Conservation (phyloP, 2,113 vertebrate species). For the Vicugna pacos region DNA sequence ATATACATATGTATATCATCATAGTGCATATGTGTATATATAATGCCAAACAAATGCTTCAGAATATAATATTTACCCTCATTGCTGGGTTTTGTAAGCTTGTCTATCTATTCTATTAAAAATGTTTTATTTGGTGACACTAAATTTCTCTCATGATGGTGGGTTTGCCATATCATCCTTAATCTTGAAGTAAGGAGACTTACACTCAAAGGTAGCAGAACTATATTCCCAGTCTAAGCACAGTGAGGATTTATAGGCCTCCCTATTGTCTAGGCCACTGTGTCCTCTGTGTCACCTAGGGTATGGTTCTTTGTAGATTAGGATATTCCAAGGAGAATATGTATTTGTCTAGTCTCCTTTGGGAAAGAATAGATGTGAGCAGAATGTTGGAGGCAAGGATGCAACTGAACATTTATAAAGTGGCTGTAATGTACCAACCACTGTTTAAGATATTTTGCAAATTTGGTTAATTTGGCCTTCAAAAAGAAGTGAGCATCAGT, state of each 20-base stretch:
- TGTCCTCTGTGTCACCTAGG: not conserved
- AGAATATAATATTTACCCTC: not conserved
- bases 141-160: not conserved
- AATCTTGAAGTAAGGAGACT: not conserved
- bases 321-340: not conserved
- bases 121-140: not conserved
- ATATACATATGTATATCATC: not conserved
- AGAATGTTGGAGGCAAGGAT: not conserved
- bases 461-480: not conserved
- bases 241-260: not conserved
- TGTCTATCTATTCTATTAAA: constrained; percentile 7
- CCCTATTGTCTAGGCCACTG: not conserved
- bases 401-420: not conserved
- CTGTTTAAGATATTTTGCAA: not conserved
- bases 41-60: not conserved
- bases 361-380: not conserved
- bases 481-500: constrained; percentile 13
- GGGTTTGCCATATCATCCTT: not conserved
- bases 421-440: not conserved
- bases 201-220: not conserved
- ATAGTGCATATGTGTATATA: not conserved
- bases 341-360: constrained; percentile 17
- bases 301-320: not conserved
- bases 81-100: not conserved
- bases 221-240: not conserved